Evolutionary conservation across 2,797 vertebrate genomes (phyloP).

Genomic region (Urosaurus nigricauda): DNA sequence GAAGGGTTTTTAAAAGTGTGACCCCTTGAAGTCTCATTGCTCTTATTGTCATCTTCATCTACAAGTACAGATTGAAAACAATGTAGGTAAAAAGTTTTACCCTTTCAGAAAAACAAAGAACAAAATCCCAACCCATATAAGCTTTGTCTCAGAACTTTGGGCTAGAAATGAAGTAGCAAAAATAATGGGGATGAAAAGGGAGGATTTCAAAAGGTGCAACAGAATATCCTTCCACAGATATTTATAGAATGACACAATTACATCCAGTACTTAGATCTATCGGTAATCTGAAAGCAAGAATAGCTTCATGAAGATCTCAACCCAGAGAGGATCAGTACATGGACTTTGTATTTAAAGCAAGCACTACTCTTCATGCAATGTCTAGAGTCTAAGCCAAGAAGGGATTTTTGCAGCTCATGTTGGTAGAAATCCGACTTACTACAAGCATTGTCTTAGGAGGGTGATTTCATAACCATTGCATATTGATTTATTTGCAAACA

Average conservation of each 20-base stretch:
- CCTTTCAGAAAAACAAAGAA: no score
- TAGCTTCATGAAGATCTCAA: constrained; percentile 47
- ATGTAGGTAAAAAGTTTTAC: background rate
- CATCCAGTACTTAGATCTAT: constrained; percentile 44
- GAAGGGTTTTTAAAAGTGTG: background rate
- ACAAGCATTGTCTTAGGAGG: constrained; percentile 47
- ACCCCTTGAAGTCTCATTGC: background rate
- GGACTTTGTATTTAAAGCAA: constrained; percentile 48
- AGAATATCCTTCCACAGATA: constrained; percentile 43
- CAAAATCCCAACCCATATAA: background rate
- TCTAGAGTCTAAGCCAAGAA: constrained; percentile 44
- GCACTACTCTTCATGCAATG: constrained; percentile 39
- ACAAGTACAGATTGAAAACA: background rate
- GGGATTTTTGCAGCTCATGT: constrained; percentile 44
- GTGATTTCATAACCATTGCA: constrained; percentile 11
- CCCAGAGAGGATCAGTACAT: constrained; percentile 43
- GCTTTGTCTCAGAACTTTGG: background rate
- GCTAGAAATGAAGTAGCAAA: background rate
- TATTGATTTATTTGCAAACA: constrained; percentile 37
- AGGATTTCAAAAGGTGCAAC: background rate
- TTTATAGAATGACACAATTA: constrained; percentile 55
- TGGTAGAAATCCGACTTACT: constrained; percentile 54
- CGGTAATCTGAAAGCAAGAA: constrained; percentile 55
- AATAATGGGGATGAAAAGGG: background rate
- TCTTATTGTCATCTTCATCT: background rate